Evolutionary conservation across 1,140 invertebrate species (phyloP), one percentile per base, ranked within the genome.

Genomic region (Zaprionus davidi): DNA sequence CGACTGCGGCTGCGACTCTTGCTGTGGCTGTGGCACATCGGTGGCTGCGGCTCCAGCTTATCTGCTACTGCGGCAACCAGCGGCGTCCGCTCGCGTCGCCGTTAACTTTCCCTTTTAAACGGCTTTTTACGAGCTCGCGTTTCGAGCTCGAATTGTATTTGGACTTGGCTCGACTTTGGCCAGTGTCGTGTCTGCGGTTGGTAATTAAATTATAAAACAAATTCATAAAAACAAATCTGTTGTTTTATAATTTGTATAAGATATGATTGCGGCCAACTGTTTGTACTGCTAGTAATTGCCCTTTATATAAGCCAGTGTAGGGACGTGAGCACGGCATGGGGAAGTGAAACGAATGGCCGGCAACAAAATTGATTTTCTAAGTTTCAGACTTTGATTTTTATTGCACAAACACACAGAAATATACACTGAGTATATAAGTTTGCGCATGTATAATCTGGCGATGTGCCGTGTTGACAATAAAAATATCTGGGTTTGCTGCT

Each of bases 151-250:
- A 38, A 64, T 76, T 64, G 49, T 75, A 31, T 71, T 71, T 58
- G 36, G 49, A 77, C 65, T 82, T 71, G 51, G 53, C 64, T 78
- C 59, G 81, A 71, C 64, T 80, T 80, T 73, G 63, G 71, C 53
- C 72, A 46, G 24, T 41, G 66, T 53, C 55, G 79, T 72, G 65
- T 82, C 71, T 79, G 69, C 64, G 22, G 69, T 69, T 66, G 55
- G 82, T 90, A 90, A 90, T 90, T 90, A 85, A 90, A 90, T 90
- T 90, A 90, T 85, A 90, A 90, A 90, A 85, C 85, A 85, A 85
- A 77, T 90, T 90, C 82, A 90, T 90, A 90, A 90, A 90, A 77
- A 63, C 59, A 68, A 85, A 90, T 90, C 76, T 85, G 76, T 73
- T 81, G 84, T 79, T 88, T 79, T 85, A 88, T 78, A 78, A 88